A percentile compares a stretch with the other conserved stretches of the same genome.
phyloP scores from a whole-genome alignment of 2,888 invertebrate species.

The Leptinotarsa tumamoca region DNA sequence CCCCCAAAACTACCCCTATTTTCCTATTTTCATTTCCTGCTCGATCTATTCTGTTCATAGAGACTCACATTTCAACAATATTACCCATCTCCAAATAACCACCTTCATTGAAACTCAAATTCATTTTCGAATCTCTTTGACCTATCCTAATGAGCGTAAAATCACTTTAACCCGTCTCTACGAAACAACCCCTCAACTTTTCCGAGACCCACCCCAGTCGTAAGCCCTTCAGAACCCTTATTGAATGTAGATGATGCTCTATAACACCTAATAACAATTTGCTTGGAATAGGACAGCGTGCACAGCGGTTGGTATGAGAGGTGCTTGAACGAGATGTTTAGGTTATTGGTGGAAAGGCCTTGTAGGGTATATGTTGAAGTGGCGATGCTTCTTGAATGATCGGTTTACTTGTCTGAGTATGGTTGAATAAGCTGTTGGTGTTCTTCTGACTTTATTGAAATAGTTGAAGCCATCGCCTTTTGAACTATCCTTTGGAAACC shows the following conservation, averaged over 20 bases:
- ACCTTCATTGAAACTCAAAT: not conserved
- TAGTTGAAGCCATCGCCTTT: too few relatives aligned
- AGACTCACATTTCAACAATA: not conserved
- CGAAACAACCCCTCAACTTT: conserved; percentile 1
- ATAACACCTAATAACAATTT: conserved; percentile 25
- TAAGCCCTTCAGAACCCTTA: not conserved
- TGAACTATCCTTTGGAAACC: too few relatives aligned
- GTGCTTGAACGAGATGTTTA: not conserved
- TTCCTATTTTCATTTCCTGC: too few relatives aligned
- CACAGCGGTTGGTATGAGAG: not conserved
- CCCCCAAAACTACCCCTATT: too few relatives aligned
- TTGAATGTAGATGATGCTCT: not conserved
- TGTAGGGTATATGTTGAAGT: too few relatives aligned
- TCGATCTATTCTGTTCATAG: too few relatives aligned
- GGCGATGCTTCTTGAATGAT: too few relatives aligned
- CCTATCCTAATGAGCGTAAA: not conserved
- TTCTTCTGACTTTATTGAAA: too few relatives aligned
- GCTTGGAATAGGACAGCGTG: conserved; percentile 13
- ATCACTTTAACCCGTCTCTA: not conserved
- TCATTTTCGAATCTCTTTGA: not conserved
- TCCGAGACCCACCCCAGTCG: not conserved
- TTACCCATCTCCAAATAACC: not conserved
- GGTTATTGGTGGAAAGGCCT: not conserved
- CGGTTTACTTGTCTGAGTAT: too few relatives aligned
- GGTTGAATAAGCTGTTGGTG: too few relatives aligned